Conservation (phyloP, 2,797 vertebrate genomes). For the Etheostoma nigrum region DNA sequence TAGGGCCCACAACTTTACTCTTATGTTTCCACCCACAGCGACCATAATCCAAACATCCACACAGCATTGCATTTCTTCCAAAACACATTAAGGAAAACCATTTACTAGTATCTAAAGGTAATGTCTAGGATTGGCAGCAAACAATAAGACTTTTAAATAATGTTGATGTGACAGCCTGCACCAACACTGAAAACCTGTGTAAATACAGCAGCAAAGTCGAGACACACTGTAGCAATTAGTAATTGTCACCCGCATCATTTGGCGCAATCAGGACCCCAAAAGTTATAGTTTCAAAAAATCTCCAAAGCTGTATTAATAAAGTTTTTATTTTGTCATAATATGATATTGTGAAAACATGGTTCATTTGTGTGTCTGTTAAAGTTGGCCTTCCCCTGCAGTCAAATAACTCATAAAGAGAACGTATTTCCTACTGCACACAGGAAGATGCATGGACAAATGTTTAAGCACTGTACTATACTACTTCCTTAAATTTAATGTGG, state of each 20-base stretch:
- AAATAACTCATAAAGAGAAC: slow-evolving; percentile 7
- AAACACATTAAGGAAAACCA: background rate
- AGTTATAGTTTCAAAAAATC: background rate
- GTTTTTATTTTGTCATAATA: background rate
- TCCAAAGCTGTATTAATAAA: background rate
- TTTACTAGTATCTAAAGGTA: background rate
- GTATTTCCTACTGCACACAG: background rate
- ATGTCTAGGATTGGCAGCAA: background rate
- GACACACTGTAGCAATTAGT: background rate
- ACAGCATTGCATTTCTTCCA: background rate
- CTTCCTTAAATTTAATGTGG: slow-evolving; percentile 32
- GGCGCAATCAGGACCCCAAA: background rate
- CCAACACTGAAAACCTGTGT: slow-evolving; percentile 4
- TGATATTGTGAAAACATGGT: background rate
- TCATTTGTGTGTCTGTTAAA: background rate
- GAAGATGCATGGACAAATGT: slow-evolving; percentile 6
- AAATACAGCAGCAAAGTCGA: background rate
- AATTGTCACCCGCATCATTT: background rate
- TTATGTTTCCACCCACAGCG: background rate
- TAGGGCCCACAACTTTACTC: no score
- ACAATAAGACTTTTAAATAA: background rate
- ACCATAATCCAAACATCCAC: background rate
- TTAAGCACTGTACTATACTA: background rate
- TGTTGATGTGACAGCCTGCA: background rate
- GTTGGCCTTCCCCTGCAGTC: background rate